Conservation (phyloP, 1,140 invertebrate species). For the Andrena cerasifolii region DNA sequence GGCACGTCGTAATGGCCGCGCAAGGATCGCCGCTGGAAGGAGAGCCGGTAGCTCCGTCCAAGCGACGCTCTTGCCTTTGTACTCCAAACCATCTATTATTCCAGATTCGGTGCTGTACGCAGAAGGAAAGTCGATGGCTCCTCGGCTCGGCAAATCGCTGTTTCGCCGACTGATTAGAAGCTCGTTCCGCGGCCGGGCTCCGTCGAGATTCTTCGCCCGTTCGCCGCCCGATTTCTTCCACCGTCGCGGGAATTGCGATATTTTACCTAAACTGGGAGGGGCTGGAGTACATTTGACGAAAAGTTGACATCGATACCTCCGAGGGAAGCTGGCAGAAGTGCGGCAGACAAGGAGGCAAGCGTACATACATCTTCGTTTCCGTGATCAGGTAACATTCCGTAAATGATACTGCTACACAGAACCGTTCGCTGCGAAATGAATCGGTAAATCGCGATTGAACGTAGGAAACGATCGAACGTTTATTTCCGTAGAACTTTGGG, state of each 20-base stretch:
- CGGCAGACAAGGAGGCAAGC: no score
- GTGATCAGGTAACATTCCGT: no score
- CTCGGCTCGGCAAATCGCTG: not conserved
- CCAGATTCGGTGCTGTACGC: conserved; percentile 13
- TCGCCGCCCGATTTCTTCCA: not conserved
- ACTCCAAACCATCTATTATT: conserved; percentile 24
- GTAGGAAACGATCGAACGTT: no score
- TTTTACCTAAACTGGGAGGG: no score
- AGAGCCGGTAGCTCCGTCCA: not conserved
- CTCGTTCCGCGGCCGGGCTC: not conserved
- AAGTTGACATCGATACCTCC: not conserved
- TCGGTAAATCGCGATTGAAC: no score
- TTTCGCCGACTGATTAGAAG: conserved; percentile 10
- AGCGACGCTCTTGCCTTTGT: conserved; percentile 39
- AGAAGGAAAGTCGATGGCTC: conserved; percentile 41
- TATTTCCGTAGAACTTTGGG: no score
- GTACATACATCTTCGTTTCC: no score
- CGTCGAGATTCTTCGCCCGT: not conserved
- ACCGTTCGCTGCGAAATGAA: no score
- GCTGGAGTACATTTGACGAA: no score
- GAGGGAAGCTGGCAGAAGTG: not conserved
- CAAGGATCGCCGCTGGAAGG: conserved; percentile 52
- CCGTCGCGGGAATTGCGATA: no score
- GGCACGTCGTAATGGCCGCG: conserved; percentile 69
- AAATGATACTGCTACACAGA: no score